These are phyloP conservation scores for Phortica okadai DNA, from an alignment of 2,888 invertebrate genomes.

Conservation along the genomic window DNA sequence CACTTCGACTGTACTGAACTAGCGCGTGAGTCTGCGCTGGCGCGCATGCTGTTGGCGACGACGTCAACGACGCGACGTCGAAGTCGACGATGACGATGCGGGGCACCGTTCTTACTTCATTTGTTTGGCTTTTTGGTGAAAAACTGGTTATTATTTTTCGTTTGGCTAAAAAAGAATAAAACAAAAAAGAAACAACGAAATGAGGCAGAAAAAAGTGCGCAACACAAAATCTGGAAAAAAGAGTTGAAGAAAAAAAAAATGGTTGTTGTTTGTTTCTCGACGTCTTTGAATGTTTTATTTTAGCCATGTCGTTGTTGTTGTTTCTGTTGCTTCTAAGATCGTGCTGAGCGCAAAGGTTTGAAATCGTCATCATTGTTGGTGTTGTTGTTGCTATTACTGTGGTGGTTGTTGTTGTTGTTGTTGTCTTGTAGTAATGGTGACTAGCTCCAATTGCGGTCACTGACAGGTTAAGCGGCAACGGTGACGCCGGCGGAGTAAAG, in stretches of 20 bases:
- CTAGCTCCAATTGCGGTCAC: constrained; percentile 23
- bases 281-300: constrained; percentile 44
- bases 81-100: neutral
- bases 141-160: constrained; percentile 72
- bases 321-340: constrained; percentile 31
- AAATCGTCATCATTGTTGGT: neutral
- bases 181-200: constrained; percentile 42
- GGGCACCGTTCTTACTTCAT: constrained; percentile 57
- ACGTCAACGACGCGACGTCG: too few relatives aligned
- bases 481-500: neutral
- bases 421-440: neutral
- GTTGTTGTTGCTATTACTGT: neutral
- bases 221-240: constrained; percentile 26
- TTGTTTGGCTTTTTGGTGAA: constrained; percentile 73
- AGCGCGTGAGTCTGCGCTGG: neutral
- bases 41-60: neutral
- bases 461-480: constrained; percentile 1
- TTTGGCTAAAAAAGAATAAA: constrained; percentile 31
- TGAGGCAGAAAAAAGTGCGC: constrained; percentile 23
- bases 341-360: constrained; percentile 29
- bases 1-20: constrained; percentile 20
- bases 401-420: constrained; percentile 6
- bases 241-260: constrained; percentile 34
- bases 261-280: constrained; percentile 38
- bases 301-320: constrained; percentile 50